Percentiles rank a stretch among this genome's conserved stretches.
Evolutionary conservation across 2,888 invertebrate species (phyloP).

Genomic region (Lordiphosa andalusiaca): DNA sequence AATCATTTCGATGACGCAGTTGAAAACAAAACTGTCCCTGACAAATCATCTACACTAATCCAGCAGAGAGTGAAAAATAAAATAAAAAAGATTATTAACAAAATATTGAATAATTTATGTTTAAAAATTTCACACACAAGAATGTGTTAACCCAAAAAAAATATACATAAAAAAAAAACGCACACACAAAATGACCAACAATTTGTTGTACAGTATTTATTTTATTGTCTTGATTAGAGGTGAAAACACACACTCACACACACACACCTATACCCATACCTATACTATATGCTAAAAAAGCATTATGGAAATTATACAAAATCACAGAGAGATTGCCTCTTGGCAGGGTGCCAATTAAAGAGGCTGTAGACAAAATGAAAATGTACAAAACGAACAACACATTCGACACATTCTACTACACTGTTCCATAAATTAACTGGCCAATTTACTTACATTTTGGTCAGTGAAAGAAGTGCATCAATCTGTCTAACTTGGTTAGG

Average conservation of each 20-base stretch:
- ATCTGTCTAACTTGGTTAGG: constrained; percentile 14
- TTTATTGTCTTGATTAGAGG: constrained; percentile 66
- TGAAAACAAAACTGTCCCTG: constrained; percentile 31
- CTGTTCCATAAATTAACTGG: no score
- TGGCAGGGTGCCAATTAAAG: constrained; percentile 68
- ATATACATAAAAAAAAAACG: neutral
- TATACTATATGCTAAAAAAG: constrained; percentile 17
- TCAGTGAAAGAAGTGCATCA: constrained; percentile 1
- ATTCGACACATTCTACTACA: no score
- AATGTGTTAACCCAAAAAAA: no score
- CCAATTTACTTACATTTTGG: constrained; percentile 3
- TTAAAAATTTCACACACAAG: constrained; percentile 4
- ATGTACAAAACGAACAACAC: constrained; percentile 27
- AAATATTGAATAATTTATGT: constrained; percentile 14
- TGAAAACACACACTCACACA: neutral
- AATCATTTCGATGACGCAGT: constrained; percentile 38
- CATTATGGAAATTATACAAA: constrained; percentile 66
- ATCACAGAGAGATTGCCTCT: constrained; percentile 52
- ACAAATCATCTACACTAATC: constrained; percentile 38
- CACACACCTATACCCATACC: no score
- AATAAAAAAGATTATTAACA: constrained; percentile 10
- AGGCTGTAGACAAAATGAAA: constrained; percentile 33
- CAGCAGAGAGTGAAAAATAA: no score
- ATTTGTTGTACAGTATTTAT: constrained; percentile 41
- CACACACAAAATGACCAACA: constrained; percentile 29